These are phyloP conservation scores for Aspidapion aeneum DNA, from an alignment of 2,888 invertebrate species.

Conservation along the genomic window DNA sequence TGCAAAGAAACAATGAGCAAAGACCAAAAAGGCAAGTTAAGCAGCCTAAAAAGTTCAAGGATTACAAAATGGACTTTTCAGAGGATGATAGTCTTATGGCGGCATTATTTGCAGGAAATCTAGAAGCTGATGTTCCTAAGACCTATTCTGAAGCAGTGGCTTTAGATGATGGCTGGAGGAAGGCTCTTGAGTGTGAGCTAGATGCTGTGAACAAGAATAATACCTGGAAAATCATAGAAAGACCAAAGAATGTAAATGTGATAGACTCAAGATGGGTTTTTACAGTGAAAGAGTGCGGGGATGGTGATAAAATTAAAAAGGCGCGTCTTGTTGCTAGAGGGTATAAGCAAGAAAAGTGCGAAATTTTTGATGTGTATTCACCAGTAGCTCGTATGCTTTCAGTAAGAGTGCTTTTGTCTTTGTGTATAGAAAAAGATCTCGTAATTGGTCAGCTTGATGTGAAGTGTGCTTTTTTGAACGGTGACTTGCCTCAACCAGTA, in stretches of 20 bases:
- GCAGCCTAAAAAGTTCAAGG: conserved; percentile 11
- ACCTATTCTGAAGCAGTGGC: conserved; percentile 19
- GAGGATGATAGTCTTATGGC: conserved; percentile 16
- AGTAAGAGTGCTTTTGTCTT: conserved; percentile 7
- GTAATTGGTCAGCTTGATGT: conserved; percentile 13
- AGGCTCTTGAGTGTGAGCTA: conserved; percentile 24
- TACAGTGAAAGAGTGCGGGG: conserved; percentile 3
- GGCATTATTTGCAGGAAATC: conserved; percentile 8
- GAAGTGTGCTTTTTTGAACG: too few relatives aligned
- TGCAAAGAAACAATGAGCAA: neutral
- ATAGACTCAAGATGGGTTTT: conserved; percentile 13
- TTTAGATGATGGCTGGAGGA: conserved; percentile 21
- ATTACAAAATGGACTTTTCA: conserved; percentile 17
- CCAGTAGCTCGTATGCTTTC: too few relatives aligned
- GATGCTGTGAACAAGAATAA: conserved; percentile 11
- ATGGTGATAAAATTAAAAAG: neutral
- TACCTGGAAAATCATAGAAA: conserved; percentile 13
- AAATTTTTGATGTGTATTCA: too few relatives aligned
- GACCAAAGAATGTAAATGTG: conserved; percentile 3
- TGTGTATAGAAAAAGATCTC: conserved; percentile 20
- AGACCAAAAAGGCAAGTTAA: neutral
- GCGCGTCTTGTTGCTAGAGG: conserved; percentile 2
- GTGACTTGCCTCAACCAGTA: too few relatives aligned
- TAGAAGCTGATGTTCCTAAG: conserved; percentile 15
- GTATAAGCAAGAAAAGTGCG: neutral